Conservation (phyloP, 2,888 invertebrate species). For the Ganaspis brasiliensis region DNA sequence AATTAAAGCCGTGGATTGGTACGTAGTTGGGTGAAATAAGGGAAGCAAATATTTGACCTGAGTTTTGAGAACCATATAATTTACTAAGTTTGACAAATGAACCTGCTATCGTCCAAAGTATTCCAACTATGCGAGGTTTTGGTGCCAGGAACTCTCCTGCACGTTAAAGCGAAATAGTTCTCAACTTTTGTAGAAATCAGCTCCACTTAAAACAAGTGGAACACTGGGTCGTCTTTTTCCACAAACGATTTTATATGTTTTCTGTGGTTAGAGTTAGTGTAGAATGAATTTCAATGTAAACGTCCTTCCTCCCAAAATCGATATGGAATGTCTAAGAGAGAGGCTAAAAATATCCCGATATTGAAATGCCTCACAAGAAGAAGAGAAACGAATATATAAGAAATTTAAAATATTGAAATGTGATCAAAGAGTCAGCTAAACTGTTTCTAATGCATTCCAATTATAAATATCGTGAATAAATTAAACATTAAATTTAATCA, state of each 20-base stretch:
- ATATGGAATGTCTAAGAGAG: slow-evolving; percentile 6
- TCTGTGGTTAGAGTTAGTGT: slow-evolving; percentile 17
- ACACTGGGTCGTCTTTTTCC: slow-evolving; percentile 28
- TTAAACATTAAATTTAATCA: too few species aligned
- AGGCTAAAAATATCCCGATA: slow-evolving; percentile 5
- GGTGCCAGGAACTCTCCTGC: slow-evolving; percentile 23
- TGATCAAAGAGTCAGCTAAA: too few species aligned
- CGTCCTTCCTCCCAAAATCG: background rate
- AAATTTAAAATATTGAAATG: background rate
- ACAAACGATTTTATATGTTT: slow-evolving; percentile 23
- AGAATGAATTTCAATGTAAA: slow-evolving; percentile 27
- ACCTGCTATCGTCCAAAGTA: slow-evolving; percentile 35
- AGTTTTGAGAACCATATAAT: slow-evolving; percentile 37
- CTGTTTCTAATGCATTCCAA: too few species aligned
- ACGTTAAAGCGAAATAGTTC: slow-evolving; percentile 37
- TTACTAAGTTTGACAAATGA: slow-evolving; percentile 43
- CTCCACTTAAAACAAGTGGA: slow-evolving; percentile 33
- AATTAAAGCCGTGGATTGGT: slow-evolving; percentile 7
- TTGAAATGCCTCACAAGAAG: background rate
- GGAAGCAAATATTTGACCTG: slow-evolving; percentile 18
- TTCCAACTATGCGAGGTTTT: slow-evolving; percentile 37
- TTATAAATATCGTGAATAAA: too few species aligned
- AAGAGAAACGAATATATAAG: background rate
- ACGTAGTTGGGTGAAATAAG: slow-evolving; percentile 10
- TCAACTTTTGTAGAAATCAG: slow-evolving; percentile 27